A percentile compares a stretch with the other conserved stretches of the same genome.
These are phyloP conservation scores for Drosophila micromelanica DNA, from an alignment of 1,140 invertebrate genomes.

Conservation along the genomic window DNA sequence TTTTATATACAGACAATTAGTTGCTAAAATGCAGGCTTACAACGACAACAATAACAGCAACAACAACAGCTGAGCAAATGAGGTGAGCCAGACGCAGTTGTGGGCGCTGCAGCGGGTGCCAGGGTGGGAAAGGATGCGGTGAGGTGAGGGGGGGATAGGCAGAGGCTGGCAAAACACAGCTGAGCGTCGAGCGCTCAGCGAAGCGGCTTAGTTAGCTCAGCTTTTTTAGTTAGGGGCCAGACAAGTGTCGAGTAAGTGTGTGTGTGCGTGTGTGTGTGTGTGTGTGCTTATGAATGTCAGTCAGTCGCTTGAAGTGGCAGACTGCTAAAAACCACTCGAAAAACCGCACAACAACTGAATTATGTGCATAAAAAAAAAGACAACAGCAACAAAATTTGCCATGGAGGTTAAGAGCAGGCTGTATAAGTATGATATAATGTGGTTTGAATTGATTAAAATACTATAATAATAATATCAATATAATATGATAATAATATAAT, in stretches of 20 bases:
- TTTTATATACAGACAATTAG: slow-evolving; percentile 78
- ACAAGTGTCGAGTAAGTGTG: slow-evolving; percentile 15
- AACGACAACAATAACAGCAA: too few species aligned
- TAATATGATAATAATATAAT: too few species aligned
- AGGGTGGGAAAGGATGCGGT: too few species aligned
- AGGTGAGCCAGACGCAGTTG: slow-evolving; percentile 21
- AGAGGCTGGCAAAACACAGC: slow-evolving; percentile 8
- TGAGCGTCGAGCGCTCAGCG: slow-evolving; percentile 12
- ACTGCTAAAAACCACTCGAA: slow-evolving; percentile 34
- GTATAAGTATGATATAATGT: not conserved
- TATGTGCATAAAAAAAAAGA: slow-evolving; percentile 27
- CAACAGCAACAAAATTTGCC: slow-evolving; percentile 22
- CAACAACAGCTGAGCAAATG: slow-evolving; percentile 67
- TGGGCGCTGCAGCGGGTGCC: slow-evolving; percentile 2
- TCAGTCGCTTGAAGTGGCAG: slow-evolving; percentile 24
- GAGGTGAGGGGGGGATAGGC: not conserved
- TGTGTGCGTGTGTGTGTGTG: slow-evolving; percentile 6
- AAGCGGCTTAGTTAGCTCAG: slow-evolving; percentile 25
- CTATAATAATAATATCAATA: too few species aligned
- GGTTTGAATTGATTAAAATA: not conserved
- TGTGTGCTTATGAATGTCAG: slow-evolving; percentile 32
- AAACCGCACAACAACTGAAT: slow-evolving; percentile 42
- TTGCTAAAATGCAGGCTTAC: slow-evolving; percentile 71
- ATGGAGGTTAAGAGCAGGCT: slow-evolving; percentile 31
- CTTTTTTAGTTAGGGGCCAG: slow-evolving; percentile 38